These are phyloP conservation scores for Mythimna impura DNA, from an alignment of 2,888 invertebrate genomes.

Conservation along the genomic window DNA sequence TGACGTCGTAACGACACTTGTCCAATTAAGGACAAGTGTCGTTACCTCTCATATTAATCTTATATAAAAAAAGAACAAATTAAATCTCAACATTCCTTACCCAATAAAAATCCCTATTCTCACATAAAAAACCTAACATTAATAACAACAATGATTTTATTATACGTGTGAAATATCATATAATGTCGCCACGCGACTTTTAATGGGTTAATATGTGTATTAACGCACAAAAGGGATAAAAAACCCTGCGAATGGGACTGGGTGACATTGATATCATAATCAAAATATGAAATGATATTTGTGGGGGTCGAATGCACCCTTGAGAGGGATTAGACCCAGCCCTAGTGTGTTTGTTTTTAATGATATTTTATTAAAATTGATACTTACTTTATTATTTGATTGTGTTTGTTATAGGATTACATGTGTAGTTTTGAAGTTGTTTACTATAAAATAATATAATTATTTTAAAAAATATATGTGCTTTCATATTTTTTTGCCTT, in stretches of 20 bases:
- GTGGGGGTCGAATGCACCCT: constrained; percentile 75
- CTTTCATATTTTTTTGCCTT: not conserved
- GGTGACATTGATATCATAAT: constrained; percentile 89
- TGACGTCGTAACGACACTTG: too few relatives aligned
- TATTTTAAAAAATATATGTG: not conserved
- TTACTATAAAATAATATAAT: constrained; percentile 21
- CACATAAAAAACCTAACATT: constrained; percentile 70
- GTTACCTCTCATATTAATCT: too few relatives aligned
- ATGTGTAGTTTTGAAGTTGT: constrained; percentile 51
- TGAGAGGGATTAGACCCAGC: constrained; percentile 75
- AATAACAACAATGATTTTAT: constrained; percentile 79
- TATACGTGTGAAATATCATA: constrained; percentile 85
- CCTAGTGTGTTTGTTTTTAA: constrained; percentile 78
- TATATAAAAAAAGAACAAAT: constrained; percentile 10
- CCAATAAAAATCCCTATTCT: constrained; percentile 46
- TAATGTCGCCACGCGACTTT: constrained; percentile 85
- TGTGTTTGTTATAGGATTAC: constrained; percentile 56
- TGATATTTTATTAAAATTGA: constrained; percentile 80
- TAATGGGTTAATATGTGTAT: constrained; percentile 90
- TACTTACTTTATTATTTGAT: constrained; percentile 68
- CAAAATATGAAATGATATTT: constrained; percentile 89
- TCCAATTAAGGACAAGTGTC: too few relatives aligned
- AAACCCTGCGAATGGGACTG: constrained; percentile 74
- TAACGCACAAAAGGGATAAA: constrained; percentile 86
- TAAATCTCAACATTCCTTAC: constrained; percentile 15